A percentile compares a stretch with the other conserved stretches of the same genome.
Conservation (phyloP, 2,113 vertebrate genomes). For the Sapayoa aenigma region DNA sequence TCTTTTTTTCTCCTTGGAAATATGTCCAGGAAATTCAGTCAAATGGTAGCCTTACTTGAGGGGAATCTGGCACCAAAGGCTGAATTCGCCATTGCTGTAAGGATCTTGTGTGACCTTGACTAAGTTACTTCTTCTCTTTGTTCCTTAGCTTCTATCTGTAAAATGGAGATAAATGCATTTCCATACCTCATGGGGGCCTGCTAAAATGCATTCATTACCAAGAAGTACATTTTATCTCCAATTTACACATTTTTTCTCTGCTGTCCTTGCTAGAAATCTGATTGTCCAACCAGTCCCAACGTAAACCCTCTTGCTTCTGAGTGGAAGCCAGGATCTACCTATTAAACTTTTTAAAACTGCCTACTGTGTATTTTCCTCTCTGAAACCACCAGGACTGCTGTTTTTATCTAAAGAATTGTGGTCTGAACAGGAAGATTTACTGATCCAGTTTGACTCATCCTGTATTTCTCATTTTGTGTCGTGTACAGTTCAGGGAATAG, state of each 20-base stretch:
- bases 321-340: not conserved
- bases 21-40: not conserved
- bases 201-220: slow-evolving; percentile 45
- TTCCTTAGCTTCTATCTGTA: slow-evolving; percentile 46
- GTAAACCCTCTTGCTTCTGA: not conserved
- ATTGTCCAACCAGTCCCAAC: not conserved
- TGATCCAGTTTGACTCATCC: not conserved
- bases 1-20: not conserved
- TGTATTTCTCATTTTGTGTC: not conserved
- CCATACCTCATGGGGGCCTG: slow-evolving; percentile 39
- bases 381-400: not conserved
- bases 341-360: not conserved
- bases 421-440: not conserved
- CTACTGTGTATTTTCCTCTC: not conserved
- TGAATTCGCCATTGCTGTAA: not conserved
- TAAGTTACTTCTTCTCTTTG: slow-evolving; percentile 44
- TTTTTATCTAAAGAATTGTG: not conserved
- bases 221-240: slow-evolving; percentile 39
- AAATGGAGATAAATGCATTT: slow-evolving; percentile 61
- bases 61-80: not conserved
- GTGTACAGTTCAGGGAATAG: not conserved
- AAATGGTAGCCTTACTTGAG: not conserved
- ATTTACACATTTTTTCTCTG: slow-evolving; percentile 39
- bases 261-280: slow-evolving; percentile 41
- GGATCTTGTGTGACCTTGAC: slow-evolving; percentile 28